Percentiles rank a stretch among this genome's conserved stretches.
Conservation (phyloP, 2,888 invertebrate species). For the Strigamia maritima region DNA sequence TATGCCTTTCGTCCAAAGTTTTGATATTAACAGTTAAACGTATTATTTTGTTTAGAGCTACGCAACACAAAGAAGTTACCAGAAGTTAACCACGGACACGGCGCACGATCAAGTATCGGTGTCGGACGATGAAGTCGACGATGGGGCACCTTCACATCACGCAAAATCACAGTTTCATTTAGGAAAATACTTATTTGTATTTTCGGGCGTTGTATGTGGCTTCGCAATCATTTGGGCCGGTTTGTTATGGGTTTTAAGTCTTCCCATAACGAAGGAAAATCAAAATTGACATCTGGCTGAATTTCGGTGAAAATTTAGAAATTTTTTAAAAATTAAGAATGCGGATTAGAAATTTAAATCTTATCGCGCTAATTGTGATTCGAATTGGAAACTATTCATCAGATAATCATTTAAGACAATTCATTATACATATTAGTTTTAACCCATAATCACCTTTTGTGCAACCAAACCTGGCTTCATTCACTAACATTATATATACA, state of each 20-base stretch:
- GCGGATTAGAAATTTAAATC: not conserved
- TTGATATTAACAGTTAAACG: not conserved
- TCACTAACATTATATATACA: too few species aligned
- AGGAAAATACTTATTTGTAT: not conserved
- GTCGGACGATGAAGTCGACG: not conserved
- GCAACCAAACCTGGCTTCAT: too few species aligned
- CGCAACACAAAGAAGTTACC: not conserved
- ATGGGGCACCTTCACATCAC: not conserved
- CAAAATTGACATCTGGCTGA: too few species aligned
- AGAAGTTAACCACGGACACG: not conserved
- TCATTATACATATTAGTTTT: not conserved
- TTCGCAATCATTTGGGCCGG: not conserved
- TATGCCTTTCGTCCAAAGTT: too few species aligned
- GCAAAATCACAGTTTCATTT: not conserved
- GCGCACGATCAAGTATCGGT: not conserved
- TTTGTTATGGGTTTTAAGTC: not conserved
- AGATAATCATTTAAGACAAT: not conserved
- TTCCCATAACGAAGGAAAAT: not conserved
- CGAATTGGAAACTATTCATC: not conserved
- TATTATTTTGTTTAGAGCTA: not conserved
- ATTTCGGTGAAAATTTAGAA: too few species aligned
- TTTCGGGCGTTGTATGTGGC: not conserved
- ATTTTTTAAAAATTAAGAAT: not conserved
- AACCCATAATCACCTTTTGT: too few species aligned
- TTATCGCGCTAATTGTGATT: not conserved